A percentile compares a stretch with the other conserved stretches of the same genome.
Evolutionary conservation across 2,797 vertebrate genomes (phyloP).

Genomic region (Esox masquinongy): DNA sequence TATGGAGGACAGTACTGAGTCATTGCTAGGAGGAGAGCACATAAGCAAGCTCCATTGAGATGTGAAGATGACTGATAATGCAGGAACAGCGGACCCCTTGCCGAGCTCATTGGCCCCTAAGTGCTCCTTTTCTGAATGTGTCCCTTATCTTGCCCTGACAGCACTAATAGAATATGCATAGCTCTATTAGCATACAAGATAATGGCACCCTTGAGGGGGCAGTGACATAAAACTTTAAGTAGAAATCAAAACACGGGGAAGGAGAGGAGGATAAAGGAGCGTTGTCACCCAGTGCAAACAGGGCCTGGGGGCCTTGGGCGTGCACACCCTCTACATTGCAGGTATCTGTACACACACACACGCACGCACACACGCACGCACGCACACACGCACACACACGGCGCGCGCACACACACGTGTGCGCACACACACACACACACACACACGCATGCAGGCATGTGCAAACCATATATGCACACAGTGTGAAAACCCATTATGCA

Average conservation of each 20-base stretch:
- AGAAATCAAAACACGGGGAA: constrained; percentile 94
- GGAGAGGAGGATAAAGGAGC: constrained; percentile 79
- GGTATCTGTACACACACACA: constrained; percentile 1
- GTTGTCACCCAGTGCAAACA: constrained; percentile 86
- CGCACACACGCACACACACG: constrained; percentile 29
- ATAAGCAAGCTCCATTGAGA: constrained; percentile 80
- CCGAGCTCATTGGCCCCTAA: constrained; percentile 89
- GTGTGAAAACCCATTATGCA: constrained; percentile 36
- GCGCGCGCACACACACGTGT: constrained; percentile 1
- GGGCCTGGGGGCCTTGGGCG: constrained; percentile 72
- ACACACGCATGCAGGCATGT: constrained; percentile 42
- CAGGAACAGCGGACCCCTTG: constrained; percentile 80
- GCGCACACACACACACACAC: constrained; percentile 26
- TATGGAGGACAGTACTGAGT: constrained; percentile 71
- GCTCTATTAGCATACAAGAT: constrained; percentile 91
- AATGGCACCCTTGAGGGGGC: constrained; percentile 91
- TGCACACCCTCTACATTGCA: constrained; percentile 16
- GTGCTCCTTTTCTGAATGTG: constrained; percentile 85
- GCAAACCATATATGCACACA: constrained; percentile 25
- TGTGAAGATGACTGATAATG: constrained; percentile 87
- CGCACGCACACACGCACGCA: constrained; percentile 26
- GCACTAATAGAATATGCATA: constrained; percentile 93
- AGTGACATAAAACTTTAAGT: constrained; percentile 93
- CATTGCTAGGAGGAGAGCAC: constrained; percentile 71
- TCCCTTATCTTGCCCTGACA: constrained; percentile 87